Conservation (phyloP, 2,797 vertebrate species). For the Rhincodon typus region DNA sequence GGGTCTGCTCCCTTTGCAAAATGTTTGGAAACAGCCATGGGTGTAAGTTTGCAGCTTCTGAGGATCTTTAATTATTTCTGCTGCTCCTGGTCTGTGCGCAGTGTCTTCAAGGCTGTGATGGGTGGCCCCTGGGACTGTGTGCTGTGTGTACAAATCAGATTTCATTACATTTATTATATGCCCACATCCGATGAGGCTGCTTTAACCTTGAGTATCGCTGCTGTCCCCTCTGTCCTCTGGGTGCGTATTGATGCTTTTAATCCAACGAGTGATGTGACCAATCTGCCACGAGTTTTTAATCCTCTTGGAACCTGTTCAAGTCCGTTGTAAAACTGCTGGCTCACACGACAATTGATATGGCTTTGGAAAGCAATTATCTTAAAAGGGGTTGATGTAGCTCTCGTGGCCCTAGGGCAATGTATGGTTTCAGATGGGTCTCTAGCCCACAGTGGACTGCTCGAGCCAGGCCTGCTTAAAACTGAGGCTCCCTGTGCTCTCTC, state of each 20-base stretch:
- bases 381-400: neutral
- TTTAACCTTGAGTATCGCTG: neutral
- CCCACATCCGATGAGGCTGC: neutral
- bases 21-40: neutral
- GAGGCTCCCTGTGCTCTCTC: neutral
- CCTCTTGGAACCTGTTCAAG: slow-evolving; percentile 3
- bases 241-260: slow-evolving; percentile 12
- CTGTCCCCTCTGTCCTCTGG: neutral
- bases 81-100: neutral
- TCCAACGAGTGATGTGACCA: slow-evolving; percentile 8
- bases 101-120: neutral
- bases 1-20: neutral
- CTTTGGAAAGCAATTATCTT: slow-evolving; percentile 6
- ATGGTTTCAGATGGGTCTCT: neutral
- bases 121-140: neutral
- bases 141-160: neutral
- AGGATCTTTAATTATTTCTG: neutral
- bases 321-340: slow-evolving; percentile 21
- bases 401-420: no score
- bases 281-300: neutral
- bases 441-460: neutral
- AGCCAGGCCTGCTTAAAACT: neutral
- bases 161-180: slow-evolving; percentile 13
- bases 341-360: slow-evolving; percentile 12
- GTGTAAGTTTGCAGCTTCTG: neutral